Evolutionary conservation across 2,888 invertebrate genomes (phyloP), one percentile per base, ranked within the genome.

Genomic region (Lepas anatifera): DNA sequence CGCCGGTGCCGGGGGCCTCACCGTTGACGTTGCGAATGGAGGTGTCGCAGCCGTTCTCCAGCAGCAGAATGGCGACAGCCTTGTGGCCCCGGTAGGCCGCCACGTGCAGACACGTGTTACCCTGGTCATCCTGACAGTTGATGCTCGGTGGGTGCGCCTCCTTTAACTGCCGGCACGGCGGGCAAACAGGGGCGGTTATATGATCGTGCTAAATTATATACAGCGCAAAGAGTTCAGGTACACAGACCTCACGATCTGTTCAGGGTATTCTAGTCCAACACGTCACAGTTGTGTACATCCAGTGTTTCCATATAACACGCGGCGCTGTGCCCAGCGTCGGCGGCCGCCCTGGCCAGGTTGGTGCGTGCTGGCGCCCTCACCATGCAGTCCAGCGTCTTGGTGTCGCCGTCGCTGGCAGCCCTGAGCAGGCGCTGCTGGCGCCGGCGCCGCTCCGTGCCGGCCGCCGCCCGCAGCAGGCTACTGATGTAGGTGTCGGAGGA

Each of bases 1-100:
- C n/a, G n/a, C n/a, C n/a, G n/a, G n/a, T n/a, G n/a, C n/a, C n/a
- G n/a, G n/a, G n/a, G n/a, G n/a, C n/a, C n/a, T n/a, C 32, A 58
- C 87, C 87, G 76, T 83, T 82, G 71, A 82, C 81, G 76, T 88
- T 88, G 74, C 81, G 83, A 11, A 86, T 80, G 0, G 83, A 82
- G 35, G 86, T 84, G 75, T 87, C 85, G 7, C 87, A 84, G 8
- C 87, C 87, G 76, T 86, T 86, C 78, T 88, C 87, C 66, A 88
- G 78, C 10, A 88, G 78, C 6, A 86, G 77, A 4, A 87, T 85
- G 0, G 87, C 87, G 11, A 85, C 82, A 69, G 85, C 82, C 64
- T 85, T 84, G 76, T 87, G 86, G 0, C 86, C 87, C 22, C 87
- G 78, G 76, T 87, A 86, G 1, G 87, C 84, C 1, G 86, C 86